These are phyloP conservation scores for Aleiodes alternator DNA, from an alignment of 2,888 invertebrate genomes.

Conservation along the genomic window DNA sequence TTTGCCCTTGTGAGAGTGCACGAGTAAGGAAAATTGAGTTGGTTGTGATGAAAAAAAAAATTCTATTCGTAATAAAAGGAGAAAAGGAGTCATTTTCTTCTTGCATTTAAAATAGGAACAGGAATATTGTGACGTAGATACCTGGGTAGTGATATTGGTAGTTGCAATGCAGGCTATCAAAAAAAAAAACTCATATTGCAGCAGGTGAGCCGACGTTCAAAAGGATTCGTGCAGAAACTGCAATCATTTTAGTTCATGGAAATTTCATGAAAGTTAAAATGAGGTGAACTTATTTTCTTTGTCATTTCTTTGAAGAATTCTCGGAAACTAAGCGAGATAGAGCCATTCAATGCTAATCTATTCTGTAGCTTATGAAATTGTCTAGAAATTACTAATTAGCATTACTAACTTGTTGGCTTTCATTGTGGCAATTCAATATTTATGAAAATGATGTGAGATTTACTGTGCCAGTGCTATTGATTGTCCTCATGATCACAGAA, in stretches of 20 bases:
- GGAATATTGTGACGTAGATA: neutral
- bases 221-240: slow-evolving; percentile 44
- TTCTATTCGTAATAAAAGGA: slow-evolving; percentile 1
- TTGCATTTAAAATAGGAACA: slow-evolving; percentile 15
- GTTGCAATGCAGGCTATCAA: slow-evolving; percentile 21
- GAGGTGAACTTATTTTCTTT: too few relatives aligned
- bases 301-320: too few relatives aligned
- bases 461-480: too few relatives aligned
- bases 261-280: slow-evolving; percentile 51
- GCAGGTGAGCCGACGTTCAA: slow-evolving; percentile 23
- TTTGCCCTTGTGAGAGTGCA: too few relatives aligned
- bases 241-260: slow-evolving; percentile 59
- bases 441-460: too few relatives aligned
- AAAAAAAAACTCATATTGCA: slow-evolving; percentile 15
- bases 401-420: too few relatives aligned
- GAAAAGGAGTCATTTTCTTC: slow-evolving; percentile 21
- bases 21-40: neutral
- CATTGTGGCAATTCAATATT: too few relatives aligned
- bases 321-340: too few relatives aligned
- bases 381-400: too few relatives aligned
- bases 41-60: slow-evolving; percentile 19
- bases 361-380: too few relatives aligned
- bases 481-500: too few relatives aligned
- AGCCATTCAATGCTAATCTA: too few relatives aligned
- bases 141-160: slow-evolving; percentile 23